Conservation (phyloP, 2,888 invertebrate species). For the Nemotelus pantherinus region DNA sequence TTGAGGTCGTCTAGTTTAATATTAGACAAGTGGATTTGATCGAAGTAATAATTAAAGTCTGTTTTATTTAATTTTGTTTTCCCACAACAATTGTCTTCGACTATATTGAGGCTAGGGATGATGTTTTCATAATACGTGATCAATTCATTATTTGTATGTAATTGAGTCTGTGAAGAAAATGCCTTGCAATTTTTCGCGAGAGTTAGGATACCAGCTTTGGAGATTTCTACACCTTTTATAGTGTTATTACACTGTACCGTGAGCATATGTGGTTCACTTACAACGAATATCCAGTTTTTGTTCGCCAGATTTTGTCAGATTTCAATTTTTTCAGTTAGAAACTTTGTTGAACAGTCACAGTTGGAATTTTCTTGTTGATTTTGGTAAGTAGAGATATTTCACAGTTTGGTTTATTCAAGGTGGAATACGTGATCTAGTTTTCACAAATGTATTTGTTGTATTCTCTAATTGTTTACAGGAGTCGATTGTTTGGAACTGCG, state of each 20-base stretch:
- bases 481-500: not conserved
- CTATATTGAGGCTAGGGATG: slow-evolving; percentile 17
- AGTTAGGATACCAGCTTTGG: not conserved
- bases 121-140: not conserved
- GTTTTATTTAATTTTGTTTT: slow-evolving; percentile 5
- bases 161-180: slow-evolving; percentile 19
- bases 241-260: slow-evolving; percentile 4
- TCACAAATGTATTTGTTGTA: slow-evolving; percentile 31
- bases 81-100: slow-evolving; percentile 17
- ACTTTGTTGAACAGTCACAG: slow-evolving; percentile 5
- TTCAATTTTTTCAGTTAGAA: slow-evolving; percentile 17
- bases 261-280: slow-evolving; percentile 22
- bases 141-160: not conserved
- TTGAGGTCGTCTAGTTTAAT: slow-evolving; percentile 22
- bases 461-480: slow-evolving; percentile 10
- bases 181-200: slow-evolving; percentile 2
- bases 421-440: slow-evolving; percentile 23
- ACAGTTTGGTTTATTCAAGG: slow-evolving; percentile 23
- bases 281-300: slow-evolving; percentile 20
- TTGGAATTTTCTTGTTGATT: slow-evolving; percentile 16
- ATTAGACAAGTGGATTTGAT: slow-evolving; percentile 24
- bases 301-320: slow-evolving; percentile 14
- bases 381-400: slow-evolving; percentile 8
- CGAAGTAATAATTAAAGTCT: slow-evolving; percentile 4
- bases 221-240: not conserved